phyloP scores from a whole-genome alignment of 92 coral and sea anemone genomes.

The Metridium senile region DNA sequence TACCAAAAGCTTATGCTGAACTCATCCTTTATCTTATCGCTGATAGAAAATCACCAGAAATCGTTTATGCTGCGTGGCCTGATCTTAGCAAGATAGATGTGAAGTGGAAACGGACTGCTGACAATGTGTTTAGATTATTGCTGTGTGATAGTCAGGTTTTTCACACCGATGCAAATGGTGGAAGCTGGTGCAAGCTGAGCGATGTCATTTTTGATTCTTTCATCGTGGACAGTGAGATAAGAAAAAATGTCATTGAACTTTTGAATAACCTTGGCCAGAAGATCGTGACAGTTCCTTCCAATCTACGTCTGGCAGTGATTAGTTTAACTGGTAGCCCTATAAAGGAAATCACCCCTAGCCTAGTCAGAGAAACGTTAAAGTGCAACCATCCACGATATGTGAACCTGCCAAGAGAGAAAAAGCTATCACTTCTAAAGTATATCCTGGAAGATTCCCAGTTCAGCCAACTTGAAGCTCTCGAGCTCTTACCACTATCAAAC shows the following conservation, averaged over 20 bases:
- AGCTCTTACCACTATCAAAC: slow-evolving; percentile 69
- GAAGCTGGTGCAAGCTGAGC: slow-evolving; percentile 59
- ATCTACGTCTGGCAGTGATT: slow-evolving; percentile 39
- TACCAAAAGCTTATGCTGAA: slow-evolving; percentile 68
- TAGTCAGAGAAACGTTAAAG: slow-evolving; percentile 54
- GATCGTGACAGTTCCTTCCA: slow-evolving; percentile 56
- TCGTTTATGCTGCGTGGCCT: slow-evolving; percentile 77
- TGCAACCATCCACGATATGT: slow-evolving; percentile 19
- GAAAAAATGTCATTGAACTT: slow-evolving; percentile 12
- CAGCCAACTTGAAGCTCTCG: slow-evolving; percentile 55
- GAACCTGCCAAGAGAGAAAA: slow-evolving; percentile 16
- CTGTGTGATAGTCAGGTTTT: slow-evolving; percentile 38
- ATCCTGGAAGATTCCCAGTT: slow-evolving; percentile 53
- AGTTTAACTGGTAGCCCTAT: background rate
- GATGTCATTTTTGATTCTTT: slow-evolving; percentile 42
- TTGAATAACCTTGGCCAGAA: slow-evolving; percentile 37
- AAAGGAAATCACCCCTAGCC: slow-evolving; percentile 50
- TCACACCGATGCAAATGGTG: slow-evolving; percentile 50
- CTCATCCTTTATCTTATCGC: slow-evolving; percentile 32
- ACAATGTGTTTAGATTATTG: slow-evolving; percentile 23
- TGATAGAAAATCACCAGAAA: slow-evolving; percentile 3
- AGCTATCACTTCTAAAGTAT: slow-evolving; percentile 64
- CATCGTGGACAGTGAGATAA: slow-evolving; percentile 3
- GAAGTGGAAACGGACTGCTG: slow-evolving; percentile 50
- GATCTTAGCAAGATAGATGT: slow-evolving; percentile 39